These are phyloP conservation scores for Procapra przewalskii DNA, from an alignment of 2,113 vertebrate genomes.

Conservation along the genomic window DNA sequence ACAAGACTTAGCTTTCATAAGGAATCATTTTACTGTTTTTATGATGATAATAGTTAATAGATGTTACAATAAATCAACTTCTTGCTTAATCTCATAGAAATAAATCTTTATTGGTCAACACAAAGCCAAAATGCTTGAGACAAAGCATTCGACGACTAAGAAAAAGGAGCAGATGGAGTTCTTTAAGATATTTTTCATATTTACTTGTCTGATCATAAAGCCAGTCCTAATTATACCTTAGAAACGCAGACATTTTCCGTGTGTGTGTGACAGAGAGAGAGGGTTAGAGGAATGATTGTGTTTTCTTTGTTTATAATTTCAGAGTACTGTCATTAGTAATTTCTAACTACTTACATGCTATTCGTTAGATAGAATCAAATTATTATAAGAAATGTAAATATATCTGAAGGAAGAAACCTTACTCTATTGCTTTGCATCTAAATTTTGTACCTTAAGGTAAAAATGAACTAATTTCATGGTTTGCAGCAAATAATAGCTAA, in stretches of 20 bases:
- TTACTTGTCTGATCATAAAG: slow-evolving; percentile 1
- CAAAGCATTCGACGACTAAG: not conserved
- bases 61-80: not conserved
- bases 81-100: not conserved
- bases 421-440: not conserved
- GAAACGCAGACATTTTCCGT: not conserved
- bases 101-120: not conserved
- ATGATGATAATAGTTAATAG: not conserved
- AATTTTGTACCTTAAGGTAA: not conserved
- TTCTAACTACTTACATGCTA: not conserved
- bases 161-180: not conserved
- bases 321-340: not conserved
- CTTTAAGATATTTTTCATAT: not conserved
- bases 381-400: not conserved
- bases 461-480: not conserved
- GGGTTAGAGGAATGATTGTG: not conserved
- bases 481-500: not conserved
- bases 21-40: not conserved
- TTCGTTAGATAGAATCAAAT: not conserved
- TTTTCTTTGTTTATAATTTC: not conserved
- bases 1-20: not conserved
- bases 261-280: not conserved
- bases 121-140: not conserved
- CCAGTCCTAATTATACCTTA: not conserved
- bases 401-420: not conserved